A percentile compares a stretch with the other conserved stretches of the same genome.
These are phyloP conservation scores for Tonatia bakeri DNA, from an alignment of 2,113 vertebrate species.

Conservation along the genomic window DNA sequence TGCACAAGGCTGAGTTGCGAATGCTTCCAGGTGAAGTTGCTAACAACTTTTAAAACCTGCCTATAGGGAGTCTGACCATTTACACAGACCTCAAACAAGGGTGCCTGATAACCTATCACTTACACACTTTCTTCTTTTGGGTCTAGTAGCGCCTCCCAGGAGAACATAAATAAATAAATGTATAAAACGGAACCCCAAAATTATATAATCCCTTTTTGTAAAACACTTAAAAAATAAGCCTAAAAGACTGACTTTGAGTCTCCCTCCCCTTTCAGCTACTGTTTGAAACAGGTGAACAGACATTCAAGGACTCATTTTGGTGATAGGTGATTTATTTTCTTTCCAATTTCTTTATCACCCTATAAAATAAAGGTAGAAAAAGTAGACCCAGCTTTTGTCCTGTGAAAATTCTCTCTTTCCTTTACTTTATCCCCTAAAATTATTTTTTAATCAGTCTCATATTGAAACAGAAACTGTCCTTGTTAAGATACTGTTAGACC, in stretches of 20 bases:
- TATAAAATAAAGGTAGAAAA: conserved; percentile 26
- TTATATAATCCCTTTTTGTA: conserved; percentile 24
- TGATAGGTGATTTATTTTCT: background rate
- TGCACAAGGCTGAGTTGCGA: background rate
- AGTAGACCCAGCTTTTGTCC: background rate
- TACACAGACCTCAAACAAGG: background rate
- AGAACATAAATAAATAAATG: background rate
- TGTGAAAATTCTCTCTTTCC: background rate
- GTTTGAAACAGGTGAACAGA: background rate
- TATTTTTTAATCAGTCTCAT: background rate
- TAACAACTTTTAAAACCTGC: conserved; percentile 30
- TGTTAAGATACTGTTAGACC: background rate
- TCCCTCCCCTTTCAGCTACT: background rate
- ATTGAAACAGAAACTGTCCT: conserved; percentile 29
- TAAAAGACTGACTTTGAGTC: background rate
- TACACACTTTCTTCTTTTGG: background rate
- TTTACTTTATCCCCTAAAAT: background rate
- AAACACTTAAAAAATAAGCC: conserved; percentile 38
- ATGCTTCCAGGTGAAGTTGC: background rate
- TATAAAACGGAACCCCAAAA: background rate
- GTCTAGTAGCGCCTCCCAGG: background rate
- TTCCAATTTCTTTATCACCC: background rate
- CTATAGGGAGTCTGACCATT: background rate
- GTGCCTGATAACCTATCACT: background rate
- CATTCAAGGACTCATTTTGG: background rate